Evolutionary conservation across 2,113 vertebrate genomes (phyloP).

Genomic region (Pluvialis apricaria): DNA sequence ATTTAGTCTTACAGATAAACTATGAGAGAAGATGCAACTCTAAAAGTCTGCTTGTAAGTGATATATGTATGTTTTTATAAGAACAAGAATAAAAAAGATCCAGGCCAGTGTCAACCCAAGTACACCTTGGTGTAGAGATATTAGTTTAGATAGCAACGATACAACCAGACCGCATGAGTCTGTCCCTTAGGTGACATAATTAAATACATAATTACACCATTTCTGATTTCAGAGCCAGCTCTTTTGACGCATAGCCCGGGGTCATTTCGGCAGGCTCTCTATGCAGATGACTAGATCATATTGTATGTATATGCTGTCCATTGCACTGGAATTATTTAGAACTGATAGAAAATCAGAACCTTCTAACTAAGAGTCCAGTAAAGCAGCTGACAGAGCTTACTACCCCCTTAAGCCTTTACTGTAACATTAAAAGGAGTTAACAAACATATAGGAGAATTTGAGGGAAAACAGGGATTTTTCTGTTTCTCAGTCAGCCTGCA

Average conservation of each 20-base stretch:
- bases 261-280: not conserved
- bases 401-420: not conserved
- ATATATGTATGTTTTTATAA: not conserved
- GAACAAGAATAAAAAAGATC: not conserved
- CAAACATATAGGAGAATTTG: not conserved
- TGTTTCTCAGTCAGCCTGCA: not conserved
- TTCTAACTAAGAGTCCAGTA: not conserved
- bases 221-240: not conserved
- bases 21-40: not conserved
- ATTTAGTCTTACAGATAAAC: not conserved
- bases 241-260: not conserved
- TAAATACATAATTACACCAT: not conserved
- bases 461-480: not conserved
- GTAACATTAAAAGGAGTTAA: not conserved
- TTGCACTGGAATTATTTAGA: not conserved
- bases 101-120: not conserved
- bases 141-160: not conserved
- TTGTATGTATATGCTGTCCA: not conserved
- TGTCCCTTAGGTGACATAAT: slow-evolving; percentile 7
- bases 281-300: not conserved
- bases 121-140: not conserved
- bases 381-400: not conserved
- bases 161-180: not conserved
- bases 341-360: not conserved
- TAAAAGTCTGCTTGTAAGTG: not conserved